Base-by-base conservation (phyloP, 2,113 vertebrate genomes). In the Dolichallabes microphthalmus region DNA sequence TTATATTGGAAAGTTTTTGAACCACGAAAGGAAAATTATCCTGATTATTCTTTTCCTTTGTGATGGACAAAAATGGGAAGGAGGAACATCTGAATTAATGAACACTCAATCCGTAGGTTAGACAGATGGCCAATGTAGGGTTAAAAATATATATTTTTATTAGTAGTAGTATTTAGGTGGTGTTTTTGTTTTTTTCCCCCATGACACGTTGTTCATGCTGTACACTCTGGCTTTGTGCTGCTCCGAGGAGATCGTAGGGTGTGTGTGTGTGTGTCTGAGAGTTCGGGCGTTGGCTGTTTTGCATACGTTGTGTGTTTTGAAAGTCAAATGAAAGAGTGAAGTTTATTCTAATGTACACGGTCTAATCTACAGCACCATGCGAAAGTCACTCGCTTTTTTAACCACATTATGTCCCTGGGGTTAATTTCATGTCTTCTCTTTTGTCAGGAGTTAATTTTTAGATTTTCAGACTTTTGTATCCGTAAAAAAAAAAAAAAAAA, bases 311-410 rank as follows among this genome's bases (percentile, higher is more conserved):
- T 77, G 52, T 58, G 55, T 78, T 78, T 78, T 78, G 76, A 78
- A 78, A 78, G 76, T 11, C 76, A 78, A 78, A 78, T 78, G 30
- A 78, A 78, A 57, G 76, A 35, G 76, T 58, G 76, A 78, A 58
- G 53, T 78, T 78, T 17, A 22, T 60, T 35, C 30, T 12, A 22
- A 35, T 58, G n/a, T 13, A n/a, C 74, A 30, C 10, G 1, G 13
- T 15, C 50, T 52, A 17, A 30, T 14, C 17, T 73, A 4, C 69
- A 73, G 69, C 69, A 22, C 35, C 2, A 3, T 6, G 10, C 20
- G 22, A 2, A 73, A 39, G 19, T 50, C 69, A 7, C 22, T 14
- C 22, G 0, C 22, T 17, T 27, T 75, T 11, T 55, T 3, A 4
- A 30, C 1, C 75, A 55, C 2, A 25, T 20, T 77, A 1, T 17